A percentile compares a stretch with the other conserved stretches of the same genome.
phyloP scores from a whole-genome alignment of 2,888 invertebrate genomes.

The Acleris literana region DNA sequence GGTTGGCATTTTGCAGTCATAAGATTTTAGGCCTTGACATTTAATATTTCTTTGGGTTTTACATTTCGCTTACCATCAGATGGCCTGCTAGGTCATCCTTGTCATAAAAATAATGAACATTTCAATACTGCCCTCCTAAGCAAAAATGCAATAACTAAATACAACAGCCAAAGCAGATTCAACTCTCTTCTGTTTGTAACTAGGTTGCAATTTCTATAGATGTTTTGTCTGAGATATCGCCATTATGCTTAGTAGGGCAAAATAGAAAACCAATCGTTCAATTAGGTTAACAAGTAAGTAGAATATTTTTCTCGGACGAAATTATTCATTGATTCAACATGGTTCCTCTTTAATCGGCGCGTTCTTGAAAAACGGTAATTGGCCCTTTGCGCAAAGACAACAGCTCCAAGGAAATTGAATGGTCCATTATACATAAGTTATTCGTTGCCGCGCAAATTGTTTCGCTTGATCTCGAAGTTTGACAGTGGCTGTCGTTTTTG shows the following conservation, averaged over 20 bases:
- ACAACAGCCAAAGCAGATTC: too few species aligned
- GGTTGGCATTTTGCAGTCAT: too few species aligned
- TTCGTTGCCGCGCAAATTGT: conserved; percentile 19
- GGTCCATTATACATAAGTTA: conserved; percentile 42
- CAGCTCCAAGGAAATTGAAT: conserved; percentile 50
- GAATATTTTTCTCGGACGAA: conserved; percentile 46
- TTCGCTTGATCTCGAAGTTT: conserved; percentile 18
- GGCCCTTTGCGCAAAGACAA: conserved; percentile 58
- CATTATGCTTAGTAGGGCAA: too few species aligned
- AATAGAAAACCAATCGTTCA: conserved; percentile 37
- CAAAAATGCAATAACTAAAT: too few species aligned
- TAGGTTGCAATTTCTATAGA: too few species aligned
- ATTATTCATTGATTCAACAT: conserved; percentile 70
- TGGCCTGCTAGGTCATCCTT: too few species aligned
- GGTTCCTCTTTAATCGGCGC: conserved; percentile 45
- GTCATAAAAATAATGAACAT: conserved; percentile 7
- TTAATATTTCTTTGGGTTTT: too few species aligned
- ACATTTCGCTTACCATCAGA: too few species aligned
- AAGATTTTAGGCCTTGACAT: too few species aligned
- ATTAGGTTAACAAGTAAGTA: conserved; percentile 42
- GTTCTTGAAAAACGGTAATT: conserved; percentile 61
- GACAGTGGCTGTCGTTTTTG: conserved; percentile 26
- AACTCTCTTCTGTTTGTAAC: too few species aligned
- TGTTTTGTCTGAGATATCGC: too few species aligned
- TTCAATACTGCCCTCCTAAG: too few species aligned